phyloP scores from a whole-genome alignment of 2,113 vertebrate species.

The Patagioenas fasciata region DNA sequence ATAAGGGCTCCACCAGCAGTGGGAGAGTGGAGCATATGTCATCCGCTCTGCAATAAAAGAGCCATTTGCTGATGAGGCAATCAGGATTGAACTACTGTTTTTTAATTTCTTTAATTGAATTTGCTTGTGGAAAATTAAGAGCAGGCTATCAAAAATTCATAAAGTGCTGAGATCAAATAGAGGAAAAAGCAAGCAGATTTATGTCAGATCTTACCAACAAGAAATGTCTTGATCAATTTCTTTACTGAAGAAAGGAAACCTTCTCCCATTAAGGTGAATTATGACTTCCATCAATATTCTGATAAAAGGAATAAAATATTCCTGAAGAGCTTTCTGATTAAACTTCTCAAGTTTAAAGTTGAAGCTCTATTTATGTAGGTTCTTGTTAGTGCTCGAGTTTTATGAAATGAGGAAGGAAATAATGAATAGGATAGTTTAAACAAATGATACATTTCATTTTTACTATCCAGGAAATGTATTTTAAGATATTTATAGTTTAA shows the following conservation, averaged over 20 bases:
- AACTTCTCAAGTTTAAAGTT: constrained; percentile 16
- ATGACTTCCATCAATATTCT: constrained; percentile 36
- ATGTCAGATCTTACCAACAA: not conserved
- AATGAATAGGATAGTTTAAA: constrained; percentile 27
- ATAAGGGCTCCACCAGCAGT: not conserved
- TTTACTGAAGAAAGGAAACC: constrained; percentile 25
- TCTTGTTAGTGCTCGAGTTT: not conserved
- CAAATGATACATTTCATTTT: constrained; percentile 50
- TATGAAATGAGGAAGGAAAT: not conserved
- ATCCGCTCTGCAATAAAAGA: not conserved
- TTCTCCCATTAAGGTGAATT: constrained; percentile 39
- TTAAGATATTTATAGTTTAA: constrained; percentile 56
- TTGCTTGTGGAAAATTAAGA: constrained; percentile 37
- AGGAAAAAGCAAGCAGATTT: constrained; percentile 25
- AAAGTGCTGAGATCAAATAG: constrained; percentile 39
- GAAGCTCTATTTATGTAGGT: constrained; percentile 44
- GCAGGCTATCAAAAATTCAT: constrained; percentile 44
- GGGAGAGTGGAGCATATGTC: not conserved
- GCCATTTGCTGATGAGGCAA: constrained; percentile 28
- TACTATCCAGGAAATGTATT: constrained; percentile 37
- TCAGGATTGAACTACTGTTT: not conserved
- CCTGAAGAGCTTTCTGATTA: constrained; percentile 31
- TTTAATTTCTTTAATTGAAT: constrained; percentile 54
- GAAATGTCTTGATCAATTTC: constrained; percentile 8
- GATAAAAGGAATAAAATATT: constrained; percentile 52